phyloP scores from a whole-genome alignment of 2,113 vertebrate species.

The Merops nubicus region DNA sequence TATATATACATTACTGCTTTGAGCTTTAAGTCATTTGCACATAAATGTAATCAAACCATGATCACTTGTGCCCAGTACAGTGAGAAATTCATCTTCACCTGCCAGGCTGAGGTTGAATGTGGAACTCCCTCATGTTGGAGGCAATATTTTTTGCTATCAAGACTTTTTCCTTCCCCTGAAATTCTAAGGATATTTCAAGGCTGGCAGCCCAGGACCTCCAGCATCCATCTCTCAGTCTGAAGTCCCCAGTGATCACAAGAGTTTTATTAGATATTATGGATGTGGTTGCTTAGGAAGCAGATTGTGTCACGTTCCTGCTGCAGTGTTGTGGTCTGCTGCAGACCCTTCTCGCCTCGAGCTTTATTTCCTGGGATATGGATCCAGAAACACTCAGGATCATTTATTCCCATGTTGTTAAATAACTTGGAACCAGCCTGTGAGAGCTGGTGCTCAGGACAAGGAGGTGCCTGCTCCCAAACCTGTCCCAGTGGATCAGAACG shows the following conservation, averaged over 20 bases:
- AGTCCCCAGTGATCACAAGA: background rate
- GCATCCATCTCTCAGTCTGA: background rate
- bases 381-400: background rate
- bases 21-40: background rate
- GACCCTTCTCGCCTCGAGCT: background rate
- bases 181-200: background rate
- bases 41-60: background rate
- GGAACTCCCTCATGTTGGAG: background rate
- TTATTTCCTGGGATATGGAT: background rate
- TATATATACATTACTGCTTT: background rate
- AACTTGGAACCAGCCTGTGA: background rate
- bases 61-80: background rate
- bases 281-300: background rate
- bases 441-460: accelerated
- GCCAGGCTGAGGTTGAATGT: background rate
- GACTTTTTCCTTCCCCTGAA: background rate
- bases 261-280: background rate
- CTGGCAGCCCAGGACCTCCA: background rate
- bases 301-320: background rate
- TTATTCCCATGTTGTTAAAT: background rate
- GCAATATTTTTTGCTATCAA: background rate
- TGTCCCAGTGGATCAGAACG: accelerated
- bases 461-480: background rate
- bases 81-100: conserved; percentile 1
- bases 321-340: background rate